phyloP scores from a whole-genome alignment of 2,797 vertebrate species.

The Bovichtus diacanthus region DNA sequence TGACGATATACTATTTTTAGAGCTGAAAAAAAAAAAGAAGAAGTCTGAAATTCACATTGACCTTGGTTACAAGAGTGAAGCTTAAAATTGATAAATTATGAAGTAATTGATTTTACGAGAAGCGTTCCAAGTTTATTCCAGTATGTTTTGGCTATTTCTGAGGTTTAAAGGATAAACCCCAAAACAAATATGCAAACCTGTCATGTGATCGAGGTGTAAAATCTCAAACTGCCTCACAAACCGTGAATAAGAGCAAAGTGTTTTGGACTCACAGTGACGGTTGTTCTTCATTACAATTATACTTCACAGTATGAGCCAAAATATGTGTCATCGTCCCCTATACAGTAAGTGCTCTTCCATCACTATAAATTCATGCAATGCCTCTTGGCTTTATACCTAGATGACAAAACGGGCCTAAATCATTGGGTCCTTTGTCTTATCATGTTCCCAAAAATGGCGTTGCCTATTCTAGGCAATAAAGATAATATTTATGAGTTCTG shows the following conservation, averaged over 20 bases:
- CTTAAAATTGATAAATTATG: not conserved
- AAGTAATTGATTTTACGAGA: not conserved
- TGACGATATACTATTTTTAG: too few species aligned
- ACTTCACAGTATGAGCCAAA: not conserved
- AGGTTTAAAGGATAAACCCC: not conserved
- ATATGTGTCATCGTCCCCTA: not conserved
- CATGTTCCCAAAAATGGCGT: constrained; percentile 13
- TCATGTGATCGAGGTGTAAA: not conserved
- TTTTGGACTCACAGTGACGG: not conserved
- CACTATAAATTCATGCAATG: constrained; percentile 6
- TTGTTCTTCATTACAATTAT: not conserved
- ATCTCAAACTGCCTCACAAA: not conserved
- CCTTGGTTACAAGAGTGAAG: not conserved
- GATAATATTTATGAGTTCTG: constrained; percentile 31
- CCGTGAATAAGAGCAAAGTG: not conserved
- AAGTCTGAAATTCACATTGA: too few species aligned
- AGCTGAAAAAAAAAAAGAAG: too few species aligned
- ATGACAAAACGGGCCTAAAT: constrained; percentile 31
- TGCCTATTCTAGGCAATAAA: constrained; percentile 4
- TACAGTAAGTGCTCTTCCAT: not conserved
- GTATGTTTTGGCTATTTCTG: not conserved
- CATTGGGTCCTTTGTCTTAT: constrained; percentile 20
- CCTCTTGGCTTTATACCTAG: constrained; percentile 10
- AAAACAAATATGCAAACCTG: constrained; percentile 5
- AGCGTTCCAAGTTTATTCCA: not conserved